Evolutionary conservation across 92 coral and sea anemone species (phyloP), one percentile per base, ranked within the genome.

Genomic region (Heteractis magnifica): DNA sequence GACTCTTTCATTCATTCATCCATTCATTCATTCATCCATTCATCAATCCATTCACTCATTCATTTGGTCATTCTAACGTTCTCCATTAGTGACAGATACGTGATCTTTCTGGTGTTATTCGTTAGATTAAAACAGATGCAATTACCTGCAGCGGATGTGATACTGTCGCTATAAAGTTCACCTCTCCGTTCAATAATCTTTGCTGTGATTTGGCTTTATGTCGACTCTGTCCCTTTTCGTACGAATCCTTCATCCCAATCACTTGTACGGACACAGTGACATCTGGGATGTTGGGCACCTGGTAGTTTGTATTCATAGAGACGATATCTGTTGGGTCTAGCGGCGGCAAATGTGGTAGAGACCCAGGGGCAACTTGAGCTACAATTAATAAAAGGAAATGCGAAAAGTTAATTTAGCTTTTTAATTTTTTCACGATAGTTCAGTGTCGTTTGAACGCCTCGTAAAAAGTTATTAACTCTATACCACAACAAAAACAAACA

Each of bases 201-300:
- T 97, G 99, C 68, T 97, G 98, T 3, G 99, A 97, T 86, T 89
- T 97, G 15, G 98, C 98, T 55, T 97, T 95, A 18, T 95, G 87
- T 15, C 99, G 86, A 76, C 96, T 92, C 78, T 97, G 99, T 14
- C 98, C 98, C 65, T 97, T 97, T 84, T 93, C 95, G 72, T 94
- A 97, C 51, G 89, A 90, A 10, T 89, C 91, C 73, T 88, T 97
- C 83, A 97, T 81, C 75, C 94, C 99, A 19, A 94, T 82, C 48
- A 85, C 91, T 16, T 92, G 93, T 44, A 94, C 92, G 68, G 82
- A 85, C 8, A 87, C 77, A 52, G 26, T 71, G 15, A 78, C 81
- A 26, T 68, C 73, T 68, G 73, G 48, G 4, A 26, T 68, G 48
- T 26, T 68, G 48, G 73, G 73, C 49, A 48, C 49, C 49, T 23